Percentiles rank a stretch among this genome's conserved stretches.
Evolutionary conservation across 1,140 invertebrate species (phyloP).

Genomic region (Brachionus asplanchnoidis): DNA sequence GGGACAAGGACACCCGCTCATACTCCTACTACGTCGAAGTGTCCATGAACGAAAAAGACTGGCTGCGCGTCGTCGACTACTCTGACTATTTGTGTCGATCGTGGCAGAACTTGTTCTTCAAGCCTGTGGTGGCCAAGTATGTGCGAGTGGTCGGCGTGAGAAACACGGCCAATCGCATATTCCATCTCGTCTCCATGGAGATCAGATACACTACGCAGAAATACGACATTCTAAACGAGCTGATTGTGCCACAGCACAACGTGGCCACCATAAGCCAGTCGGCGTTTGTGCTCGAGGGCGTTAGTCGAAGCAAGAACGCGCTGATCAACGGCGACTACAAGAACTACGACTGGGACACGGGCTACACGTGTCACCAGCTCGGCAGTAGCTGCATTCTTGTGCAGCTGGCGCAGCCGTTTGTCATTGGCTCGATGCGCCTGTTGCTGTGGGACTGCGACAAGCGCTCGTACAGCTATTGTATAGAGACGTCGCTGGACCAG

Average conservation of each 20-base stretch:
- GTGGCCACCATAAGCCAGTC: conserved; percentile 80
- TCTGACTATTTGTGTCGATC: conserved; percentile 83
- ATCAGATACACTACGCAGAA: background rate
- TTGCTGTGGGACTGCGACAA: conserved; percentile 97
- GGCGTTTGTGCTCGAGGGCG: conserved; percentile 90
- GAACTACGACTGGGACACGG: conserved; percentile 95
- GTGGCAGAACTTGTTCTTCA: conserved; percentile 91
- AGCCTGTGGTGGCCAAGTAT: conserved; percentile 75
- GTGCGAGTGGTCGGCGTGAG: conserved; percentile 82
- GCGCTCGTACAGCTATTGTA: conserved; percentile 86
- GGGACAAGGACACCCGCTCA: conserved; percentile 78
- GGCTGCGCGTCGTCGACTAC: conserved; percentile 86
- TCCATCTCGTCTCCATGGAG: conserved; percentile 95
- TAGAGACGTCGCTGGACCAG: conserved; percentile 88
- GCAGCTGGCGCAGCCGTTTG: conserved; percentile 90
- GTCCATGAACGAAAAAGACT: conserved; percentile 89
- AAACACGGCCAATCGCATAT: conserved; percentile 91
- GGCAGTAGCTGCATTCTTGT: conserved; percentile 88
- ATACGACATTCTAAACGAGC: background rate
- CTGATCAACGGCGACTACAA: conserved; percentile 87
- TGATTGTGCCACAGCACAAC: conserved; percentile 74
- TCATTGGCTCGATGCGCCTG: conserved; percentile 81
- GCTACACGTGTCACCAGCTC: conserved; percentile 96
- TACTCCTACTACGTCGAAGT: conserved; percentile 96
- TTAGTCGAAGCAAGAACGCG: conserved; percentile 81